A percentile compares a stretch with the other conserved stretches of the same genome.
These are phyloP conservation scores for Garrulus glandarius DNA, from an alignment of 2,797 vertebrate species.

Conservation along the genomic window DNA sequence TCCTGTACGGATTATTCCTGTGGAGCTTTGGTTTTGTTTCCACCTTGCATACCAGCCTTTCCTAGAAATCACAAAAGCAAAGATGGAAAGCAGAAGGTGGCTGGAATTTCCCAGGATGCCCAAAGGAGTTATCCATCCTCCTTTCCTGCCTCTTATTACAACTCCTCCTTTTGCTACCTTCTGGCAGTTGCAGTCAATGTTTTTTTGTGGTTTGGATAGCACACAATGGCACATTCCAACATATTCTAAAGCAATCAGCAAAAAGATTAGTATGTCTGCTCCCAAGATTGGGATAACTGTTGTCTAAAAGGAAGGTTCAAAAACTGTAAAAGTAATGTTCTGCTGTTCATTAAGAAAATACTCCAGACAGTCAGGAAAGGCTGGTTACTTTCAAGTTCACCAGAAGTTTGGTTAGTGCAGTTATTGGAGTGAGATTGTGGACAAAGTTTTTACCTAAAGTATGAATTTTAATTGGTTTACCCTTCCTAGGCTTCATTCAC, in stretches of 20 bases:
- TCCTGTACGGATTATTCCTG: neutral
- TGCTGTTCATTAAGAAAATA: neutral
- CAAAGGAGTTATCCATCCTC: neutral
- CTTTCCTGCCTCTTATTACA: neutral
- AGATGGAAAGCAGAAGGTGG: neutral
- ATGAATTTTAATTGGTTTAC: neutral
- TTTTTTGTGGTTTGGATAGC: neutral
- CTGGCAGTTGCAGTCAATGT: neutral
- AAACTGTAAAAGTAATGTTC: neutral
- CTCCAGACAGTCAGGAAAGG: neutral
- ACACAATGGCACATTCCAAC: neutral
- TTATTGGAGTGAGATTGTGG: neutral
- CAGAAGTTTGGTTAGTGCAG: neutral
- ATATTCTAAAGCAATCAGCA: neutral
- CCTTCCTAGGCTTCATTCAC: neutral
- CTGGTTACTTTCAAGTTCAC: neutral
- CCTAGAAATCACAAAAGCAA: neutral
- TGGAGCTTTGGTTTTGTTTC: neutral
- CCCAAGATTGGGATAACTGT: neutral
- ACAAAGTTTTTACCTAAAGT: neutral
- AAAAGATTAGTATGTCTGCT: neutral
- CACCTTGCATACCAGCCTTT: neutral
- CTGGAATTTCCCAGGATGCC: neutral
- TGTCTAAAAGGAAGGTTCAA: neutral
- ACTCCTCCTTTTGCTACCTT: neutral